These are phyloP conservation scores for Pseudomyrmex gracilis DNA, from an alignment of 1,140 invertebrate genomes.

Conservation along the genomic window DNA sequence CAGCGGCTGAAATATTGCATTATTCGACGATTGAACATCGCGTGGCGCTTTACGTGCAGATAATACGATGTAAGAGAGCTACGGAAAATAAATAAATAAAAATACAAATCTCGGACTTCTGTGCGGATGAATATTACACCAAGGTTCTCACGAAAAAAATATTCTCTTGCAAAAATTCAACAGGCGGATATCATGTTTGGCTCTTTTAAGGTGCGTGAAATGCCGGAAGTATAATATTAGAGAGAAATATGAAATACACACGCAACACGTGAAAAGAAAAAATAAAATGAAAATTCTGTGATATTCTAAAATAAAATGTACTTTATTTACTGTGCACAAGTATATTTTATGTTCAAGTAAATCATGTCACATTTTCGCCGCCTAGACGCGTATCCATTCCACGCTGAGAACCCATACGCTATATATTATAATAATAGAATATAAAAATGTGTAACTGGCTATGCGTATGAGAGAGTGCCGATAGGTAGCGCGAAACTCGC, in stretches of 20 bases:
- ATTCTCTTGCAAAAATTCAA: background rate
- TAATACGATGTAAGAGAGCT: background rate
- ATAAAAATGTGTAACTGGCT: slow-evolving; percentile 28
- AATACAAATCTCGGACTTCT: background rate
- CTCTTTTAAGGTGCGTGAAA: background rate
- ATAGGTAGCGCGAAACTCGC: background rate
- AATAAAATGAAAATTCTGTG: background rate
- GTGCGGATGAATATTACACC: background rate
- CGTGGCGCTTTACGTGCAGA: background rate
- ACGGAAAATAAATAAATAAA: background rate
- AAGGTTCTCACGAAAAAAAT: background rate
- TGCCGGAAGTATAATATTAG: slow-evolving; percentile 3
- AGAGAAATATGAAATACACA: background rate
- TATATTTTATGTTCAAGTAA: slow-evolving; percentile 1
- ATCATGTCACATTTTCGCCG: background rate
- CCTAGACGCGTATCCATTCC: background rate
- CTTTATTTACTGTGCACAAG: background rate
- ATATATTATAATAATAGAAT: slow-evolving; percentile 18
- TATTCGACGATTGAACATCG: background rate
- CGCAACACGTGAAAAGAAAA: background rate
- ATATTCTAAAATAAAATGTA: slow-evolving; percentile 7
- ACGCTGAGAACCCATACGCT: background rate
- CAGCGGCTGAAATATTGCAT: background rate
- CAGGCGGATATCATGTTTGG: background rate
- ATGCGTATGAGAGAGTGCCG: slow-evolving; percentile 17